phyloP scores from a whole-genome alignment of 1,140 invertebrate species.

The Agrypnia vestita region DNA sequence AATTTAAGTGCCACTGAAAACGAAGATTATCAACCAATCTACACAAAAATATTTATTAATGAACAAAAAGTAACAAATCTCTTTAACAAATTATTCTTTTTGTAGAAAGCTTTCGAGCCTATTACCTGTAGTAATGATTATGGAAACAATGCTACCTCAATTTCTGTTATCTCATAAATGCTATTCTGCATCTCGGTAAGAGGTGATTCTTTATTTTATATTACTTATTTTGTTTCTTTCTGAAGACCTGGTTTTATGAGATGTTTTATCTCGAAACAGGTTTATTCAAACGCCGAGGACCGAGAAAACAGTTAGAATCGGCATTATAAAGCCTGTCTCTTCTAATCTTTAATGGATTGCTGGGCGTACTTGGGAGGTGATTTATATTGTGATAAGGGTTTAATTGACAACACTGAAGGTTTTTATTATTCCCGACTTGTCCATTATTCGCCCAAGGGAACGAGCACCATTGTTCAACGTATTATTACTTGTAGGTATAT shows the following conservation, averaged over 20 bases:
- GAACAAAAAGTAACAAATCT: too few species aligned
- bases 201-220: not conserved
- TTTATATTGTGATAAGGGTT: conserved; percentile 38
- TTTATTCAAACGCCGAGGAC: conserved; percentile 4
- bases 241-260: conserved; percentile 18
- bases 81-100: too few species aligned
- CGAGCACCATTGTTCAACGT: conserved; percentile 8
- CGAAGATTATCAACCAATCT: too few species aligned
- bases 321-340: conserved; percentile 6
- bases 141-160: too few species aligned
- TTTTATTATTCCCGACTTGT: not conserved
- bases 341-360: conserved; percentile 21
- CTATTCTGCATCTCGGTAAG: conserved; percentile 9
- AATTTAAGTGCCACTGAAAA: too few species aligned
- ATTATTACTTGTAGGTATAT: too few species aligned
- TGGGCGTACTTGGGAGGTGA: conserved; percentile 32
- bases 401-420: conserved; percentile 33
- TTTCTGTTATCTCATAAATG: too few species aligned
- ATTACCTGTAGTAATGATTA: too few species aligned
- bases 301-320: conserved; percentile 39
- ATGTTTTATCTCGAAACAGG: conserved; percentile 30
- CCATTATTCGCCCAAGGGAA: conserved; percentile 14
- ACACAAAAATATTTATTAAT: too few species aligned
- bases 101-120: too few species aligned
- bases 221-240: not conserved